Evolutionary conservation across 2,113 vertebrate genomes (phyloP).

Genomic region (Oreochromis spilurus): DNA sequence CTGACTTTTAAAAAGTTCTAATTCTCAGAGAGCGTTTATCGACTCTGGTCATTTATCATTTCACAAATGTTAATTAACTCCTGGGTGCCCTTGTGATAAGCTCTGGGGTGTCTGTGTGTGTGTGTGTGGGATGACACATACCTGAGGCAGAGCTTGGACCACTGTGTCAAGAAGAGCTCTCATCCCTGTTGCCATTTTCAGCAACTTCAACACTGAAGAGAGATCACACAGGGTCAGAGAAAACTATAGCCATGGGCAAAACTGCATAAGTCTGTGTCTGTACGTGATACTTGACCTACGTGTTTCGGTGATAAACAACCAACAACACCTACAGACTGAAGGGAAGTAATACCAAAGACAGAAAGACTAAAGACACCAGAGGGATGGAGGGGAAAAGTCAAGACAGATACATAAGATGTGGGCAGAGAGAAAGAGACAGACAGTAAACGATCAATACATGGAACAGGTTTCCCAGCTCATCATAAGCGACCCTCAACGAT

Average conservation of each 20-base stretch:
- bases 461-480: background rate
- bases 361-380: background rate
- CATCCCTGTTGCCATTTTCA: constrained; percentile 98
- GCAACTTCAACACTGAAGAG: constrained; percentile 84
- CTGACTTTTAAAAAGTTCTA: background rate
- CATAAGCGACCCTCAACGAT: background rate
- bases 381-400: background rate
- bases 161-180: constrained; percentile 92
- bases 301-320: background rate
- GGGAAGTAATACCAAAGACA: background rate
- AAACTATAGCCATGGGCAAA: background rate
- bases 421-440: background rate
- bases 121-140: constrained; percentile 1
- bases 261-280: background rate
- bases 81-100: constrained; percentile 30
- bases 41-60: constrained; percentile 29
- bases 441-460: background rate
- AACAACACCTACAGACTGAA: background rate
- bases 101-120: background rate
- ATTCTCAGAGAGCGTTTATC: background rate
- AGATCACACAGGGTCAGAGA: background rate
- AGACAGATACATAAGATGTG: background rate
- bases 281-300: background rate
- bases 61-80: constrained; percentile 46
- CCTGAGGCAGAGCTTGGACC: constrained; percentile 95